Evolutionary conservation across 2,797 vertebrate genomes (phyloP), one percentile per base, ranked within the genome.

Genomic region (Percopsis omiscomaycus): DNA sequence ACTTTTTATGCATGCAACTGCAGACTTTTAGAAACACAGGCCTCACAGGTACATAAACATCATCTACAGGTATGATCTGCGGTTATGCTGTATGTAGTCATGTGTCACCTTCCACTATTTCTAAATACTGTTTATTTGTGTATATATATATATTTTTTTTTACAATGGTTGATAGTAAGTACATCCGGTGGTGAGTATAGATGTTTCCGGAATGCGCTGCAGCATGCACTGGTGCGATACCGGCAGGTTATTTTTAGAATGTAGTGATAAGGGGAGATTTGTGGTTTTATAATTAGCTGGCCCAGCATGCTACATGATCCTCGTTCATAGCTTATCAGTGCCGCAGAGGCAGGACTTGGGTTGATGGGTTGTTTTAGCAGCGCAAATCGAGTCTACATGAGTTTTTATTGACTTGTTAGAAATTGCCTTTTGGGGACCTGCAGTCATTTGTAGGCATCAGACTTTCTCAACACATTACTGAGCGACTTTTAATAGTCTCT

Each of bases 201-300:
- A 79, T 64, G 65, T 81, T 79, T 83, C 78, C 78, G 71, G 79
- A 77, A 59, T 81, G 79, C 37, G 55, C 67, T 10, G 71, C 73
- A 61, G 74, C 68, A 32, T 46, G 77, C 73, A 72, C 75, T 22
- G 65, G 4, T 42, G 55, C n/a, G 53, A 42, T 88, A 88, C 77
- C 83, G 70, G 78, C 55, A 0, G 32, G 66, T 69, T 88, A 87
- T 88, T 89, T 87, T 84, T 85, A 81, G 85, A 66, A 42, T 55
- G 1, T 73, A 88, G 74, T 6, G 88, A 90, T 90, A 90, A 89
- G 88, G 74, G 62, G 64, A 73, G 85, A 85, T 84, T 84, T 83
- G 84, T 84, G 59, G 64, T 75, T 86, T 86, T 82, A 83, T 90
- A 87, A 88, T 89, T 86, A 87, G 75, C 83, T 53, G 73, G 69